Conservation (phyloP, 2,797 vertebrate genomes). For the Arnoldichthys spilopterus region DNA sequence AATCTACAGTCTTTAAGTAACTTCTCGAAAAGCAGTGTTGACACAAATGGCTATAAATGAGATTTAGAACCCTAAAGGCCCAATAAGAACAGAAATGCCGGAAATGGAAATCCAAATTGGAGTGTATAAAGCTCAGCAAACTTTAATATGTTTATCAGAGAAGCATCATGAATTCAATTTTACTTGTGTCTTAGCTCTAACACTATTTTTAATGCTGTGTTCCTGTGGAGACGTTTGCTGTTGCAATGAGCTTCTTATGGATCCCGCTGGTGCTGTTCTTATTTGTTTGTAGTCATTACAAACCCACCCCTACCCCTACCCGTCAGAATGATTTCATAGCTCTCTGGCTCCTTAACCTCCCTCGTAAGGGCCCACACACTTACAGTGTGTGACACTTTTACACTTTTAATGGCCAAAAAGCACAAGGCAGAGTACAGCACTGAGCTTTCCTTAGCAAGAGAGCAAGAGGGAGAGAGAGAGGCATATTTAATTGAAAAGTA, state of each 20-base stretch:
- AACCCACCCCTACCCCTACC: conserved; percentile 2
- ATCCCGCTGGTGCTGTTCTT: conserved; percentile 18
- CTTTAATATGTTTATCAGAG: conserved; percentile 3
- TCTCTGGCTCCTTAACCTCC: conserved; percentile 39
- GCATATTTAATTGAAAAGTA: conserved; percentile 59
- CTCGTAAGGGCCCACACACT: conserved; percentile 44
- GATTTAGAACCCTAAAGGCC: conserved; percentile 12
- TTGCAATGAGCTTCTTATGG: conserved; percentile 13
- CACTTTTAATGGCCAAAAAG: conserved; percentile 60
- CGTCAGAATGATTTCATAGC: conserved; percentile 56
- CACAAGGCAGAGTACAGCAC: conserved; percentile 47
- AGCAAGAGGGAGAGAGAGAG: conserved; percentile 16
- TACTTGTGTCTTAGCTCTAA: background rate
- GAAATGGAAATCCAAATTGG: background rate
- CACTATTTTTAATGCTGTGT: background rate
- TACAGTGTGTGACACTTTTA: conserved; percentile 63
- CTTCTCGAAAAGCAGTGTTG: conserved; percentile 50
- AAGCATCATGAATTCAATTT: background rate
- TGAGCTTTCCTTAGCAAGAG: conserved; percentile 50
- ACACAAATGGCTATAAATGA: conserved; percentile 41
- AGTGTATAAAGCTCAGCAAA: conserved; percentile 7
- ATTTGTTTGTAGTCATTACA: conserved; percentile 46
- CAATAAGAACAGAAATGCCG: background rate
- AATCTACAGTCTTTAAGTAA: conserved; percentile 39
- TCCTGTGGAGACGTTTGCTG: background rate